Percentiles rank a stretch among this genome's conserved stretches.
phyloP scores from a whole-genome alignment of 2,113 vertebrate species.

The Coturnix japonica region DNA sequence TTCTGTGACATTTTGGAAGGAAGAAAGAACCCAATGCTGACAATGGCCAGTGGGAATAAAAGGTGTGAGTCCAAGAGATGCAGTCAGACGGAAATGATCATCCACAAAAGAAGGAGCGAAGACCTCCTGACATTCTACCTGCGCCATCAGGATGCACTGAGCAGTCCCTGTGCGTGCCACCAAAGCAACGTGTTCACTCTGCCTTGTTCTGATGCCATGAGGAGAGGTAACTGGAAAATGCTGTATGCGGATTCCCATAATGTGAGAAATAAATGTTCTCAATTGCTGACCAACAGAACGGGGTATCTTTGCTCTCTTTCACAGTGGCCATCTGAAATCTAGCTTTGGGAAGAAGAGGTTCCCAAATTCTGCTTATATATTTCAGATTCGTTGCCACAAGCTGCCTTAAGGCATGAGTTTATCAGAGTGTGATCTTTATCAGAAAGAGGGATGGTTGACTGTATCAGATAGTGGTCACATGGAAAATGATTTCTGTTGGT shows the following conservation, averaged over 20 bases:
- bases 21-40: not conserved
- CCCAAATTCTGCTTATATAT: not conserved
- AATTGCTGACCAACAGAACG: rapidly evolving
- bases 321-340: not conserved
- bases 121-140: not conserved
- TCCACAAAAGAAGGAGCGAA: not conserved
- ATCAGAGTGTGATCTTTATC: not conserved
- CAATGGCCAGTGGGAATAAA: rapidly evolving
- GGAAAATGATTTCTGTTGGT: not conserved
- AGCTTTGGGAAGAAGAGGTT: not conserved
- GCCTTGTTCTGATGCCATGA: not conserved
- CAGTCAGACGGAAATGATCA: rapidly evolving
- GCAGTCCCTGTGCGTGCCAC: not conserved
- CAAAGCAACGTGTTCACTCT: not conserved
- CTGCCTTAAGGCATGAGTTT: not conserved
- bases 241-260: rapidly evolving
- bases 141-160: not conserved
- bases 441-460: not conserved
- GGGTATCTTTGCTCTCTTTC: not conserved
- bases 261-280: not conserved
- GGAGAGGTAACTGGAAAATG: not conserved
- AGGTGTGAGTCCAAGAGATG: not conserved
- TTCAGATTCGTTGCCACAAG: not conserved
- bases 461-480: not conserved
- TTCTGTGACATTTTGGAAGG: not conserved